Evolutionary conservation across 2,888 invertebrate genomes (phyloP).

Genomic region (Yponomeuta sedellus): DNA sequence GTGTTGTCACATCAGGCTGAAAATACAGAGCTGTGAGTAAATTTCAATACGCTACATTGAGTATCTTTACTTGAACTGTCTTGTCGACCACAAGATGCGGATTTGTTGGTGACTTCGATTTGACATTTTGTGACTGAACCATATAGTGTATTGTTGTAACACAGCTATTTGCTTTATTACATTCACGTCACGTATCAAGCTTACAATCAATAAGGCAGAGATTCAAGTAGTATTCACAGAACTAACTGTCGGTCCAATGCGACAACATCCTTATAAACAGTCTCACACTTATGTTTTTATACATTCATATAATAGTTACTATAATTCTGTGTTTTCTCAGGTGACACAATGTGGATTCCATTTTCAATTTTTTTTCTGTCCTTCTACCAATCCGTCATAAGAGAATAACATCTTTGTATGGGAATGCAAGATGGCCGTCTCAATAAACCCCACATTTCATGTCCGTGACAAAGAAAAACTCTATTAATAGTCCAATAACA

Average conservation of each 20-base stretch:
- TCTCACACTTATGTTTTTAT: not conserved
- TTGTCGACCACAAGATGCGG: not conserved
- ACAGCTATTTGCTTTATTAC: not conserved
- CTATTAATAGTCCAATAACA: not conserved
- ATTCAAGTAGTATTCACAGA: not conserved
- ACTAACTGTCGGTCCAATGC: not conserved
- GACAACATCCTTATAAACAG: not conserved
- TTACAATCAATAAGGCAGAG: not conserved
- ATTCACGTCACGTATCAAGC: not conserved
- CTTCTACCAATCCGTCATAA: not conserved
- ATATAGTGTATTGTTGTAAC: not conserved
- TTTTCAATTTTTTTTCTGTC: not conserved
- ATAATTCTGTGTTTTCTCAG: not conserved
- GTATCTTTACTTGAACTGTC: not conserved
- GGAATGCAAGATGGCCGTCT: not conserved
- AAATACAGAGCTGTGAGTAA: not conserved
- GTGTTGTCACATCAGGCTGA: not conserved
- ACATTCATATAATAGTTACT: conserved; percentile 1
- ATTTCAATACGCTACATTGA: not conserved
- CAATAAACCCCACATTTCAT: not conserved
- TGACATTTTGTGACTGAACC: no score
- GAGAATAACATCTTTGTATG: not conserved
- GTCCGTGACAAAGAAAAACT: not conserved
- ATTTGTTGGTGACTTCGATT: not conserved
- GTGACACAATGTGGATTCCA: not conserved